Conservation (phyloP, 2,797 vertebrate species). For the Tinamus major region DNA sequence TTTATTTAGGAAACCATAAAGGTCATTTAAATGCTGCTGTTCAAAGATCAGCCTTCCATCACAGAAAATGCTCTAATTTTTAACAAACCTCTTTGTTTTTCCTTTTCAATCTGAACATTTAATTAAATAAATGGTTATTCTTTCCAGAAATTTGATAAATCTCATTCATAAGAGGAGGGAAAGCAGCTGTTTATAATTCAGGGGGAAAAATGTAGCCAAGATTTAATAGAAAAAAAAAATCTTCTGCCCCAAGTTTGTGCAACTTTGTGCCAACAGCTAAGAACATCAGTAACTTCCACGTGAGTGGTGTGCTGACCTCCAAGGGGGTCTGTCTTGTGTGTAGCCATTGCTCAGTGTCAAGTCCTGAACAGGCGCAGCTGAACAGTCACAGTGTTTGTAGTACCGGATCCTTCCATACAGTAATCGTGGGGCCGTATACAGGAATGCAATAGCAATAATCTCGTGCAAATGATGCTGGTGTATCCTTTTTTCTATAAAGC, state of each 20-base stretch:
- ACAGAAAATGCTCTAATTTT: conserved; percentile 37
- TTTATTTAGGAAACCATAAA: conserved; percentile 81
- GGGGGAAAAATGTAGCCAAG: neutral
- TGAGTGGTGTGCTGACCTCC: neutral
- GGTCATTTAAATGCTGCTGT: conserved; percentile 77
- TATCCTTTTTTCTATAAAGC: neutral
- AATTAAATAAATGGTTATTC: conserved; percentile 41
- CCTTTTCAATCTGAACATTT: conserved; percentile 42
- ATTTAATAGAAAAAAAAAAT: neutral
- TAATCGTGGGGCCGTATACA: neutral
- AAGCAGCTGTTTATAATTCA: neutral
- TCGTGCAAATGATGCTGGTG: neutral
- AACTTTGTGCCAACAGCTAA: neutral
- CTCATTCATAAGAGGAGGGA: neutral
- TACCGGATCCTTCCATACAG: neutral
- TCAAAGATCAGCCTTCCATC: conserved; percentile 70
- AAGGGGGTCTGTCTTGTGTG: neutral
- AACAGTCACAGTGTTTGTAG: neutral
- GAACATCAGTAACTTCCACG: neutral
- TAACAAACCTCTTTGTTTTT: conserved; percentile 14
- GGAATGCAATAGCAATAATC: neutral
- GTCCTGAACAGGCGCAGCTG: neutral
- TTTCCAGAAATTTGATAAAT: conserved; percentile 25
- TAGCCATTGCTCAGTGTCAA: neutral
- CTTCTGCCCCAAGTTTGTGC: neutral